Evolutionary conservation across 2,888 invertebrate genomes (phyloP), one percentile per base, ranked within the genome.

Genomic region (Acrobasis suavella): DNA sequence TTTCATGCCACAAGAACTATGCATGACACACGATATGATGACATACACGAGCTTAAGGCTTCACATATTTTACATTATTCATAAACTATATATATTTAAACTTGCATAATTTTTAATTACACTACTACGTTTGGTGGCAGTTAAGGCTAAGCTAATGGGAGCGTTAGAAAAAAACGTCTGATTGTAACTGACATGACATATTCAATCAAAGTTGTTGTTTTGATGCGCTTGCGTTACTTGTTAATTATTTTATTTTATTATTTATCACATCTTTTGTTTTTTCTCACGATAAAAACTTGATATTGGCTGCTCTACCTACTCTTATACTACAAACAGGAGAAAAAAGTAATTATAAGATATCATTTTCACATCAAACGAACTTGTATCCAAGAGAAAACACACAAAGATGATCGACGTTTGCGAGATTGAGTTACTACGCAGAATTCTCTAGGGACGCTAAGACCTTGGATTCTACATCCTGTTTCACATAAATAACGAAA

Each of bases 1-100:
- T 39, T 55, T 55, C 39, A 15, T 9, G 39, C 38, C 39, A 39
- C 55, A 39, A 55, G 37, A 55, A 38, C 55, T 55, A 55, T 39
- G 55, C 17, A 16, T 55, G 55, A 52, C 15, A 52, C 9, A 54
- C 39, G 55, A 65, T 64, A 62, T 63, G 62, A 39, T 60, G 68
- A 60, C 69, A 66, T 69, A 69, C 66, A 62, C 68, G 69, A 66
- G 66, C 68, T 65, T 10, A 14, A n/a, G 16, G 66, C 68, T 65
- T 66, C 46, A 14, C 10, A 38, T 54, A 10, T 55, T 16, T 55
- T 14, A 39, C 55, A 39, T 55, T 15, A 55, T 55, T 16, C 55
- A 16, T 52, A 52, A 52, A 52, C 42, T 46, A 12, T n/a, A n/a
- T n/a, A 3, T n/a, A n/a, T n/a, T 46, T 46, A 14, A 14, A 46